Conservation (phyloP, 1,140 invertebrate genomes). For the Orius insidiosus region DNA sequence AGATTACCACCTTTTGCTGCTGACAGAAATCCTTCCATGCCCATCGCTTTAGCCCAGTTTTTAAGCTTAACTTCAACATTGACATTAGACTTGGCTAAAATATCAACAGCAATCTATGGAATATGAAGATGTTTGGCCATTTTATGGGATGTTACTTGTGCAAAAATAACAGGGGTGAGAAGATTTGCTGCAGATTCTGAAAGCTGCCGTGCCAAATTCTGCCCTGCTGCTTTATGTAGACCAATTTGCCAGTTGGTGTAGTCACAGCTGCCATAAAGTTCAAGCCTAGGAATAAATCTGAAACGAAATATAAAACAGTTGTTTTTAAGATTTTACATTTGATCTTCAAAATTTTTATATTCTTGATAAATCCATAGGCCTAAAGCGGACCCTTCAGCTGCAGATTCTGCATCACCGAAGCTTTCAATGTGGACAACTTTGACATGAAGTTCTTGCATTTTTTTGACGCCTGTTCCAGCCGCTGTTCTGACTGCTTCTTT, state of each 20-base stretch:
- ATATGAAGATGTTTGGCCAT: too few relatives aligned
- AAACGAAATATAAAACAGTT: too few relatives aligned
- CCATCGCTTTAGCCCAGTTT: slow-evolving; percentile 5
- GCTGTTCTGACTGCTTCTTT: slow-evolving; percentile 29
- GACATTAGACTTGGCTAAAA: slow-evolving; percentile 27
- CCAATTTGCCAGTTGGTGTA: slow-evolving; percentile 35
- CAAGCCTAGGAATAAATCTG: not conserved
- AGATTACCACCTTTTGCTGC: too few relatives aligned
- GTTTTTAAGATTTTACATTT: too few relatives aligned
- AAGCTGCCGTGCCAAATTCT: slow-evolving; percentile 37
- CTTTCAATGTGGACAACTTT: too few relatives aligned
- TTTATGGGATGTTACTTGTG: slow-evolving; percentile 23
- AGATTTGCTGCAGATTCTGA: slow-evolving; percentile 43
- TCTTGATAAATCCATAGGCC: slow-evolving; percentile 48
- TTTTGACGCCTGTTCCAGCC: too few relatives aligned
- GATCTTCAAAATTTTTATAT: slow-evolving; percentile 36
- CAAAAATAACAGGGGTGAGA: slow-evolving; percentile 41
- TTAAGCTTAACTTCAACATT: slow-evolving; percentile 33
- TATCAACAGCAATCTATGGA: slow-evolving; percentile 22
- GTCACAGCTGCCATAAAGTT: slow-evolving; percentile 15
- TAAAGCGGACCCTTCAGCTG: slow-evolving; percentile 52
- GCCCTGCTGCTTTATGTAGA: slow-evolving; percentile 32
- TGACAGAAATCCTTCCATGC: not conserved
- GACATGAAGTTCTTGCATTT: too few relatives aligned
- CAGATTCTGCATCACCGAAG: slow-evolving; percentile 50